A percentile compares a stretch with the other conserved stretches of the same genome.
phyloP scores from a whole-genome alignment of 1,140 invertebrate species.

The Aphelenchoides fujianensis region DNA sequence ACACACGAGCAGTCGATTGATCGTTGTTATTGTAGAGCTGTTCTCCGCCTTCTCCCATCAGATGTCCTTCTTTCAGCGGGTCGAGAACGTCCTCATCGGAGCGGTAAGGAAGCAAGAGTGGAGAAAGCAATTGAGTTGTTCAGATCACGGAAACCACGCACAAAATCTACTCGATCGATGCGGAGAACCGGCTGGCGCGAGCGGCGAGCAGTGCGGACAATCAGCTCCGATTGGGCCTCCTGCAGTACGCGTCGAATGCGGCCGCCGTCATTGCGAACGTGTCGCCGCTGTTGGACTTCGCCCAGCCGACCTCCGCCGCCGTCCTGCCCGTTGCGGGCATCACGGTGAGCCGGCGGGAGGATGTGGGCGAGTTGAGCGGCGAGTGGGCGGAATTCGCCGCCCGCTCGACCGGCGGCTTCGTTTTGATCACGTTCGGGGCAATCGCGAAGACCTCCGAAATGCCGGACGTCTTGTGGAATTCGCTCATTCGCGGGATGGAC shows the following conservation, averaged over 20 bases:
- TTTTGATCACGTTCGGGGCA: conserved; percentile 54
- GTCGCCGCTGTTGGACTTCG: conserved; percentile 50
- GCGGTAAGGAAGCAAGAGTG: conserved; percentile 6
- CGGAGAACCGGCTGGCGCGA: conserved; percentile 23
- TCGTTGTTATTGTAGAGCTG: conserved; percentile 40
- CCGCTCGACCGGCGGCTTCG: conserved; percentile 33
- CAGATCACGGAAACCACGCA: conserved; percentile 39
- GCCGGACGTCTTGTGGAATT: conserved; percentile 33
- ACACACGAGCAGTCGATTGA: conserved; percentile 5
- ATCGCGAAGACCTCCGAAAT: conserved; percentile 54
- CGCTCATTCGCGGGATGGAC: conserved; percentile 29
- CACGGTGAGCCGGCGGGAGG: conserved; percentile 23
- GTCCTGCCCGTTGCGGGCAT: conserved; percentile 46
- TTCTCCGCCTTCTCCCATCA: conserved; percentile 43
- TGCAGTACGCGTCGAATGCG: conserved; percentile 17
- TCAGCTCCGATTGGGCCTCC: conserved; percentile 12
- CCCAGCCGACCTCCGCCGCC: conserved; percentile 37
- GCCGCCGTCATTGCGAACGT: conserved; percentile 40
- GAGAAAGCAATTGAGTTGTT: conserved; percentile 1
- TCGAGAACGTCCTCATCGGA: conserved; percentile 47
- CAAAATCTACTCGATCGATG: conserved; percentile 21
- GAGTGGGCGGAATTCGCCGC: conserved; percentile 36
- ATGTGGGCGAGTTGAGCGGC: neutral
- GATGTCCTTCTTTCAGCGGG: conserved; percentile 41
- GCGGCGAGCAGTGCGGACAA: neutral